A percentile compares a stretch with the other conserved stretches of the same genome.
Conservation (phyloP, 2,888 invertebrate genomes). For the Cotesia congregata region DNA sequence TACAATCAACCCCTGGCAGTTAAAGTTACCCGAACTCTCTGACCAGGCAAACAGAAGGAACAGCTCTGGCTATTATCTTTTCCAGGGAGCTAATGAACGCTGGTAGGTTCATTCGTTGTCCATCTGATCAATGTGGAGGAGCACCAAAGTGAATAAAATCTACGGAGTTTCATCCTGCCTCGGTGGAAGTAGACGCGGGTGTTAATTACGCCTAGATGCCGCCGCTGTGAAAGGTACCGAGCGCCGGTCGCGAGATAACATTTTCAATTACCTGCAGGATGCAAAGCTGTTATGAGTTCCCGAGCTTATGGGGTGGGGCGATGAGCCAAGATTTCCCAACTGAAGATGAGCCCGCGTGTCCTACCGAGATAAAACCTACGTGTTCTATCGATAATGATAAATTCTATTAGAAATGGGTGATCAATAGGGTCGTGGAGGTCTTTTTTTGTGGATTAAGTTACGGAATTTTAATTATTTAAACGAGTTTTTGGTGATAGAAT, state of each 20-base stretch:
- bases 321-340: conserved; percentile 59
- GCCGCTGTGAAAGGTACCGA: conserved; percentile 25
- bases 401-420: no score
- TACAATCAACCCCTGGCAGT: conserved; percentile 56
- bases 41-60: conserved; percentile 10
- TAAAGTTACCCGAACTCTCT: conserved; percentile 35
- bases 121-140: conserved; percentile 6
- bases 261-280: conserved; percentile 71
- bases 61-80: not conserved
- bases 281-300: conserved; percentile 69
- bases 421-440: no score
- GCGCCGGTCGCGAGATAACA: conserved; percentile 66
- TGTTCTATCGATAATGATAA: conserved; percentile 7
- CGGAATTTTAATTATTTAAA: no score
- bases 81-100: conserved; percentile 19
- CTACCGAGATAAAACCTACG: conserved; percentile 62
- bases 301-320: conserved; percentile 53
- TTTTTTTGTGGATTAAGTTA: no score
- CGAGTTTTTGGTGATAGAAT: no score
- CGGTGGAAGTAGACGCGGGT: conserved; percentile 48
- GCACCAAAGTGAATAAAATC: no score
- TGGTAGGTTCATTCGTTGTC: conserved; percentile 16
- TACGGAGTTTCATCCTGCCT: not conserved
- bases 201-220: conserved; percentile 62
- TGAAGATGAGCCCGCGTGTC: conserved; percentile 54